Evolutionary conservation across 2,888 invertebrate genomes (phyloP).

Genomic region (Mimumesa dahlbomi): DNA sequence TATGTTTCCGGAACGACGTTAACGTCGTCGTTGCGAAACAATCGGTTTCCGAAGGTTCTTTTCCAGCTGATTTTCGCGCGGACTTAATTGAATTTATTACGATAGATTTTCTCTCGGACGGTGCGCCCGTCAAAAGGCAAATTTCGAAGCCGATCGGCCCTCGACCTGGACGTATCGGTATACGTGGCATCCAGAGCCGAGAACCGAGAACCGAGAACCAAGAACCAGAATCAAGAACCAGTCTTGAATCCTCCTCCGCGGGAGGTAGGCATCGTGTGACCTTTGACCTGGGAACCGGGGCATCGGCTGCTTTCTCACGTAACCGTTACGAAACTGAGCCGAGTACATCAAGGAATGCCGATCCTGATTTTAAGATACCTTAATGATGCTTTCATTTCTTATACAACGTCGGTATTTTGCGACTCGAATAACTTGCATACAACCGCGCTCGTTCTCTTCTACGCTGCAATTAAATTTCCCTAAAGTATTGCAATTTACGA

Average conservation of each 20-base stretch:
- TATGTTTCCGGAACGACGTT: background rate
- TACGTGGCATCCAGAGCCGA: constrained; percentile 34
- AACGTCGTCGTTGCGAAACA: too few species aligned
- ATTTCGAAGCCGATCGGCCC: constrained; percentile 25
- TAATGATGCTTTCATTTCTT: constrained; percentile 7
- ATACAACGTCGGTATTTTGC: too few species aligned
- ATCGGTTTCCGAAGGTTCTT: too few species aligned
- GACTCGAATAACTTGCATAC: too few species aligned
- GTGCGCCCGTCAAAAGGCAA: constrained; percentile 9
- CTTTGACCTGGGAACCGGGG: constrained; percentile 77
- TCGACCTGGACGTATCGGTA: constrained; percentile 17
- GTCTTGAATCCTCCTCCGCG: constrained; percentile 70
- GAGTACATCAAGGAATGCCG: constrained; percentile 31
- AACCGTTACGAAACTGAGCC: constrained; percentile 72
- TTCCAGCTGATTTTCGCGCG: too few species aligned
- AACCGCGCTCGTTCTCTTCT: too few species aligned
- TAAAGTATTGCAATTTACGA: too few species aligned
- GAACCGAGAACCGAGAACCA: constrained; percentile 57
- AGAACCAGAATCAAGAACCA: constrained; percentile 71
- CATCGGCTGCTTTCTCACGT: constrained; percentile 77
- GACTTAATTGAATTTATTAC: too few species aligned
- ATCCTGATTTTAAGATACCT: constrained; percentile 40
- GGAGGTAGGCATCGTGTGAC: constrained; percentile 74
- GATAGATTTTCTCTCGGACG: too few species aligned
- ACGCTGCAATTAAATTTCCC: too few species aligned